Conservation (phyloP, 2,888 invertebrate species). For the Cataglyphis livida region DNA sequence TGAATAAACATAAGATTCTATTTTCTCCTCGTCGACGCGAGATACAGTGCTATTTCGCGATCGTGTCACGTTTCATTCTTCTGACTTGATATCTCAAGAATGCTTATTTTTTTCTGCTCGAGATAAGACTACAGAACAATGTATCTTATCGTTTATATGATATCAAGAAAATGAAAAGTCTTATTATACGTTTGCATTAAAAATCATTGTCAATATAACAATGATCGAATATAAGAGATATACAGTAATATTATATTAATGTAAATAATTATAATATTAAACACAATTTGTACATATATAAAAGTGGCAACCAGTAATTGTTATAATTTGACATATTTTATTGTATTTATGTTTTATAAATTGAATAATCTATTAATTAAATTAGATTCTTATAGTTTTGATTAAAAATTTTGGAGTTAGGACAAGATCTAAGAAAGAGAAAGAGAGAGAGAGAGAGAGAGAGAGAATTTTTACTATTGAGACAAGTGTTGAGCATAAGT, state of each 20-base stretch:
- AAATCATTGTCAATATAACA: neutral
- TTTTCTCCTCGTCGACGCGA: neutral
- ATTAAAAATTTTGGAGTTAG: neutral
- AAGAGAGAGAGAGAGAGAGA: no score
- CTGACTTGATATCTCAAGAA: constrained; percentile 9
- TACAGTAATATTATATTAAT: neutral
- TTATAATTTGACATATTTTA: neutral
- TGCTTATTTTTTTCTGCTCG: neutral
- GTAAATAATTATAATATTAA: neutral
- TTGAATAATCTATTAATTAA: constrained; percentile 20
- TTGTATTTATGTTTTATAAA: neutral
- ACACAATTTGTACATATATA: neutral
- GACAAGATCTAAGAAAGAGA: neutral
- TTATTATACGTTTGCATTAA: neutral
- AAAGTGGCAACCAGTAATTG: neutral
- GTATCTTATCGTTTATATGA: neutral
- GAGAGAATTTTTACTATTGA: neutral
- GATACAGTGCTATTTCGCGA: neutral
- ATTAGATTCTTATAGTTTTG: neutral
- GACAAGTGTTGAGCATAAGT: neutral
- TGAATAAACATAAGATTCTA: constrained; percentile 38
- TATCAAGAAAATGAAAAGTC: neutral
- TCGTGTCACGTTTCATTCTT: constrained; percentile 4
- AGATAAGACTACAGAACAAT: constrained; percentile 8
- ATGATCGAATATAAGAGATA: neutral